phyloP scores from a whole-genome alignment of 2,888 invertebrate species.

The Liopterus haemorrhoidalis region DNA sequence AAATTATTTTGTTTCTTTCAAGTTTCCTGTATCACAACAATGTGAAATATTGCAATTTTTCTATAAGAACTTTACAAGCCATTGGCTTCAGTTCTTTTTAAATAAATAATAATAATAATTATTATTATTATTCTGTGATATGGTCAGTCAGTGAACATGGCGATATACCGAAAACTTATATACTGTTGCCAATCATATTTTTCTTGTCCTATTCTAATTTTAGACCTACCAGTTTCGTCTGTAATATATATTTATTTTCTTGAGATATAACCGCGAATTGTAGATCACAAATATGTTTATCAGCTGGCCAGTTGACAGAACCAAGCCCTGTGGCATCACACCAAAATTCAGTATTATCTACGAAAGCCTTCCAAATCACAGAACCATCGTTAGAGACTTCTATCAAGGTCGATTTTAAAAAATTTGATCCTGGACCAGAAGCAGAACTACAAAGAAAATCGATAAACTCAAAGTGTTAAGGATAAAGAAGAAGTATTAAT shows the following conservation, averaged over 20 bases:
- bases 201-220: too few relatives aligned
- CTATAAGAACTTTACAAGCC: too few relatives aligned
- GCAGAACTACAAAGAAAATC: conserved; percentile 38
- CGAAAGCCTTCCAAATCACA: conserved; percentile 41
- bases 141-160: too few relatives aligned
- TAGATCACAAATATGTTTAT: conserved; percentile 42
- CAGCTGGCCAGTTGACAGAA: conserved; percentile 46
- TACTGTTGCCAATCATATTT: too few relatives aligned
- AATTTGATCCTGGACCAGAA: conserved; percentile 32
- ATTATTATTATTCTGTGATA: too few relatives aligned
- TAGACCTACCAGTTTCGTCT: too few relatives aligned
- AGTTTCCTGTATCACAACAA: too few relatives aligned
- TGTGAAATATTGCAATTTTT: too few relatives aligned
- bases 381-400: conserved; percentile 37
- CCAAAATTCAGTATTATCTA: conserved; percentile 40
- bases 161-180: too few relatives aligned
- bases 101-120: too few relatives aligned
- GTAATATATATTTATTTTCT: conserved; percentile 28
- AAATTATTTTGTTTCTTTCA: too few relatives aligned
- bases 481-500: neutral
- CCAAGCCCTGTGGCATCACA: conserved; percentile 40
- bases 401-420: conserved; percentile 37
- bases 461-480: neutral
- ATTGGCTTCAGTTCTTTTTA: too few relatives aligned
- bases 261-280: conserved; percentile 42